phyloP scores from a whole-genome alignment of 64 coral and sea anemone species.

The Porites lutea region DNA sequence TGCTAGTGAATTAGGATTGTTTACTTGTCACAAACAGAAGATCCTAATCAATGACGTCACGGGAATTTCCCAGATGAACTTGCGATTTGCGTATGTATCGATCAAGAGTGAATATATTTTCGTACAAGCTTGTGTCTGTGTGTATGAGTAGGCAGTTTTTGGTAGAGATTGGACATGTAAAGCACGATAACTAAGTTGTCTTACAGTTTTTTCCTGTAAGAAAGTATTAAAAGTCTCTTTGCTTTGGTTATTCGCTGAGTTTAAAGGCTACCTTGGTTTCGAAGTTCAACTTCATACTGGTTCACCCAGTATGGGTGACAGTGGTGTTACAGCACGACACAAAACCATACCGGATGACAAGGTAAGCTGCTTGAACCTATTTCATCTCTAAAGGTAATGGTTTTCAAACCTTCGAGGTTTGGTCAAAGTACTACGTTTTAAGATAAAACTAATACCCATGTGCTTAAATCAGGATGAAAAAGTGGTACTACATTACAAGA shows the following conservation, averaged over 20 bases:
- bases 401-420: background rate
- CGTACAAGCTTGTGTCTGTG: background rate
- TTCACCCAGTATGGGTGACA: conserved; percentile 44
- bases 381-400: background rate
- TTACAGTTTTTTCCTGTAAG: background rate
- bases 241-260: conserved; percentile 13
- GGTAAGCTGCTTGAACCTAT: conserved; percentile 32
- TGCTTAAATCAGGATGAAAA: background rate
- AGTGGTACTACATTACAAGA: background rate
- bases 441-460: background rate
- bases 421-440: background rate
- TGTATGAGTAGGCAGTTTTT: background rate
- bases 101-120: background rate
- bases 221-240: background rate
- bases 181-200: background rate
- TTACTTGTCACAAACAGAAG: background rate
- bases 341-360: conserved; percentile 80
- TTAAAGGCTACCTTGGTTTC: conserved; percentile 33
- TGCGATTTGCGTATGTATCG: background rate
- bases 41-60: conserved; percentile 18
- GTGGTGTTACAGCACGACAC: conserved; percentile 50
- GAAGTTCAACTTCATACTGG: conserved; percentile 11
- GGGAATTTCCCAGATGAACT: background rate
- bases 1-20: too few species aligned
- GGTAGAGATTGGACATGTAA: conserved; percentile 18